Percentiles rank a stretch among this genome's conserved stretches.
Evolutionary conservation across 2,797 vertebrate species (phyloP).

Genomic region (Rhynchonycteris naso): DNA sequence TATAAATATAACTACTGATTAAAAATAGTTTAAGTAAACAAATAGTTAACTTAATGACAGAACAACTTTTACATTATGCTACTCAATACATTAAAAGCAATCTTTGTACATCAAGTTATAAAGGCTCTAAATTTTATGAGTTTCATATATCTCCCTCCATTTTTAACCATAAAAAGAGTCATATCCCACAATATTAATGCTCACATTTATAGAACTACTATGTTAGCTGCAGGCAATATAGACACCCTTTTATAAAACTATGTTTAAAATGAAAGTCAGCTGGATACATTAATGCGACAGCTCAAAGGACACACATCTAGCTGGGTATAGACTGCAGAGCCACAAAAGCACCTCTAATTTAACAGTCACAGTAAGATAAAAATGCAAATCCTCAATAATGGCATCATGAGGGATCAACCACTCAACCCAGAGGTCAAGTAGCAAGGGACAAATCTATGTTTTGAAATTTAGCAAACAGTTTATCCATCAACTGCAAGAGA

Average conservation of each 20-base stretch:
- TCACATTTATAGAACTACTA: background rate
- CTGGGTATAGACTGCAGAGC: background rate
- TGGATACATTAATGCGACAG: background rate
- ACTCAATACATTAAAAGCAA: background rate
- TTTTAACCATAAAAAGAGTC: slow-evolving; percentile 18
- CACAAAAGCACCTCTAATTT: slow-evolving; percentile 20
- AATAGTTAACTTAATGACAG: background rate
- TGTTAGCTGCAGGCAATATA: background rate
- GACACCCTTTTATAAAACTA: background rate
- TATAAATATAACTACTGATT: background rate
- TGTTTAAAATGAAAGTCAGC: background rate
- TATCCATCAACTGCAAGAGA: slow-evolving; percentile 67
- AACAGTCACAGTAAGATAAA: slow-evolving; percentile 36
- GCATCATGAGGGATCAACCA: slow-evolving; percentile 38
- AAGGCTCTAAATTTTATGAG: background rate
- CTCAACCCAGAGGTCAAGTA: slow-evolving; percentile 13
- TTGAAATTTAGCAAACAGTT: slow-evolving; percentile 72
- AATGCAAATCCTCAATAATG: slow-evolving; percentile 49
- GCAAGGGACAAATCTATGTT: slow-evolving; percentile 51
- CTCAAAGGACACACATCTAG: background rate
- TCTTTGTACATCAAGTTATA: background rate
- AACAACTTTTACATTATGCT: background rate
- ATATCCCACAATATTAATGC: background rate
- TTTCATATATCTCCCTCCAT: slow-evolving; percentile 44
- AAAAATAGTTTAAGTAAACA: background rate